These are phyloP conservation scores for Spinibarbus caldwelli DNA, from an alignment of 2,797 vertebrate species.

Conservation along the genomic window DNA sequence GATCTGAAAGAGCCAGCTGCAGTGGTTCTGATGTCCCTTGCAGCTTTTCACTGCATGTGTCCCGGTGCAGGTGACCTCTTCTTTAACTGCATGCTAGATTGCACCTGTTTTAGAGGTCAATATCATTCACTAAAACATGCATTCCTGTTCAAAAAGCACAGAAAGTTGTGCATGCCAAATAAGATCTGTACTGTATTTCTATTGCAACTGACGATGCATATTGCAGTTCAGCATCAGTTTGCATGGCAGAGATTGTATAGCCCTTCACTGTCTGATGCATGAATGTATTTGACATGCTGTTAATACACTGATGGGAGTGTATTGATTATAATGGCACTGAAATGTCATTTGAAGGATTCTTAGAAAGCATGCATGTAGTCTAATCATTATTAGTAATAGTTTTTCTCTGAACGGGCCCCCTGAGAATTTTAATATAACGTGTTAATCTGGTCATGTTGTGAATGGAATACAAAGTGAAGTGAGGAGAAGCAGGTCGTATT, in stretches of 20 bases:
- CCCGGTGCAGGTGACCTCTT: background rate
- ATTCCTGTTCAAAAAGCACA: background rate
- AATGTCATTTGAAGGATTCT: conserved; percentile 28
- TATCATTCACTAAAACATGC: background rate
- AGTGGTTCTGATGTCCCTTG: conserved; percentile 54
- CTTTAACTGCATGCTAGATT: background rate
- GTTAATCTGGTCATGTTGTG: background rate
- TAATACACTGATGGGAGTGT: conserved; percentile 6
- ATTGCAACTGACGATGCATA: background rate
- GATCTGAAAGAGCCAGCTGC: conserved; percentile 55
- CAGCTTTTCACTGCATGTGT: conserved; percentile 35
- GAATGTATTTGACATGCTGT: background rate
- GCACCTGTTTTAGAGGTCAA: background rate
- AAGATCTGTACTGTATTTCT: background rate
- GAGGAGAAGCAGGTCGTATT: background rate
- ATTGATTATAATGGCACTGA: conserved; percentile 14
- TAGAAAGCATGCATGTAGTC: background rate
- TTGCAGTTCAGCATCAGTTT: background rate
- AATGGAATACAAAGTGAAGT: background rate
- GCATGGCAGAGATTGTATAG: background rate
- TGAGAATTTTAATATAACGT: background rate
- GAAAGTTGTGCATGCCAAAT: background rate
- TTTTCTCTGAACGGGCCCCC: background rate
- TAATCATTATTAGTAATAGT: background rate
- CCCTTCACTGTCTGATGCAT: background rate